A percentile compares a stretch with the other conserved stretches of the same genome.
These are phyloP conservation scores for Labia minor DNA, from an alignment of 2,888 invertebrate genomes.

Conservation along the genomic window DNA sequence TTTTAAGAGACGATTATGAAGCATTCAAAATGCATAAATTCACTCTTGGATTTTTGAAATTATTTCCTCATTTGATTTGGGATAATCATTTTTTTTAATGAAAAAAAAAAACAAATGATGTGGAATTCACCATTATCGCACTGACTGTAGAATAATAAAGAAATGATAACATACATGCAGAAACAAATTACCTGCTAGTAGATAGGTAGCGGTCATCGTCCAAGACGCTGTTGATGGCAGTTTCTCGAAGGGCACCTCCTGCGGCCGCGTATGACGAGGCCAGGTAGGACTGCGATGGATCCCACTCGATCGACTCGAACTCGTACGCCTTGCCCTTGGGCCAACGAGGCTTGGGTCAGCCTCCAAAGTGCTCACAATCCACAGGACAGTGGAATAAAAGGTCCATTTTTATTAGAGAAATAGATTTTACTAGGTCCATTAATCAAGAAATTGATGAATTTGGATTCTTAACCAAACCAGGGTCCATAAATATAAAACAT, in stretches of 20 bases:
- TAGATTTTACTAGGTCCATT: too few species aligned
- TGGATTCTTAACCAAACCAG: slow-evolving; percentile 29
- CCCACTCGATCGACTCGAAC: slow-evolving; percentile 37
- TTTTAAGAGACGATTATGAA: too few species aligned
- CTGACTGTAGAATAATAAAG: background rate
- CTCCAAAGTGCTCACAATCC: background rate
- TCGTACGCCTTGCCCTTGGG: slow-evolving; percentile 38
- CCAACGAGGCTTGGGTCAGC: background rate
- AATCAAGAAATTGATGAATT: too few species aligned
- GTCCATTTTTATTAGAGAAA: background rate
- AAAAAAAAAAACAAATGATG: too few species aligned
- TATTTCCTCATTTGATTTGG: too few species aligned
- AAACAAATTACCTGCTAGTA: slow-evolving; percentile 26
- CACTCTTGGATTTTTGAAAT: too few species aligned
- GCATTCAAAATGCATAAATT: too few species aligned
- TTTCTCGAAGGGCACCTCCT: slow-evolving; percentile 35
- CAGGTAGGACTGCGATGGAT: slow-evolving; percentile 34
- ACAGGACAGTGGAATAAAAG: background rate
- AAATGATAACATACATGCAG: background rate
- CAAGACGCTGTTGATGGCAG: slow-evolving; percentile 35
- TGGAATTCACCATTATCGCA: too few species aligned
- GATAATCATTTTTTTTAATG: too few species aligned
- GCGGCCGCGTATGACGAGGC: slow-evolving; percentile 33
- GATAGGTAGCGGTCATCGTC: slow-evolving; percentile 31
- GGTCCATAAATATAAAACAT: too few species aligned